These are phyloP conservation scores for Hyles euphorbiae DNA, from an alignment of 1,140 invertebrate species.

Conservation along the genomic window DNA sequence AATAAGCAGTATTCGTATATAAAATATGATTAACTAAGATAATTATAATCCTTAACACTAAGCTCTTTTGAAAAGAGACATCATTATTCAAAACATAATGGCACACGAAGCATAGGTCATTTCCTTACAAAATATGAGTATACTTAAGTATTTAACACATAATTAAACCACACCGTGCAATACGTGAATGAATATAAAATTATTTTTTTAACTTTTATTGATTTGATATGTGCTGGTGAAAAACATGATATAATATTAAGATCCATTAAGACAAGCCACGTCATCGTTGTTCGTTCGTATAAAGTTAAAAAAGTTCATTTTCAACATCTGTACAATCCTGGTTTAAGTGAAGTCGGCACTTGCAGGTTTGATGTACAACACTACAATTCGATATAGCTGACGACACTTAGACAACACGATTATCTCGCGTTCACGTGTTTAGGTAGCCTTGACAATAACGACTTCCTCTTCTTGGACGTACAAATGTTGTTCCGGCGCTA, in stretches of 20 bases:
- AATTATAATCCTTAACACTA: conserved; percentile 22
- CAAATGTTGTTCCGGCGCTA: conserved; percentile 50
- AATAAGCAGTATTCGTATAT: conserved; percentile 7
- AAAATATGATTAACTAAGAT: conserved; percentile 6
- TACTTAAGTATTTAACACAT: conserved; percentile 12
- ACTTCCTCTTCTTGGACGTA: conserved; percentile 61
- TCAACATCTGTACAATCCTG: conserved; percentile 17
- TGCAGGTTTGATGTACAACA: not conserved
- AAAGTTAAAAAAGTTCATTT: conserved; percentile 12
- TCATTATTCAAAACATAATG: conserved; percentile 38
- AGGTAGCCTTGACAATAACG: conserved; percentile 46
- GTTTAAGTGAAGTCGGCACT: conserved; percentile 2
- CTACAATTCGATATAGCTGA: not conserved
- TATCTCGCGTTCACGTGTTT: not conserved
- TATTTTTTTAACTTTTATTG: conserved; percentile 40
- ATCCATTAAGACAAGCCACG: conserved; percentile 39
- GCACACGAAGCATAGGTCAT: conserved; percentile 59
- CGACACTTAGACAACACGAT: not conserved
- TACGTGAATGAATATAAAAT: conserved; percentile 26
- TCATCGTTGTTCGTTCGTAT: conserved; percentile 28
- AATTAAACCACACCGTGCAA: conserved; percentile 40
- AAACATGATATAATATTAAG: conserved; percentile 18
- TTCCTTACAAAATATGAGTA: conserved; percentile 30
- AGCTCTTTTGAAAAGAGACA: conserved; percentile 22
- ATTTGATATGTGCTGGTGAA: conserved; percentile 44